These are phyloP conservation scores for Leptodactylus fallax DNA, from an alignment of 2,797 vertebrate species.

Conservation along the genomic window DNA sequence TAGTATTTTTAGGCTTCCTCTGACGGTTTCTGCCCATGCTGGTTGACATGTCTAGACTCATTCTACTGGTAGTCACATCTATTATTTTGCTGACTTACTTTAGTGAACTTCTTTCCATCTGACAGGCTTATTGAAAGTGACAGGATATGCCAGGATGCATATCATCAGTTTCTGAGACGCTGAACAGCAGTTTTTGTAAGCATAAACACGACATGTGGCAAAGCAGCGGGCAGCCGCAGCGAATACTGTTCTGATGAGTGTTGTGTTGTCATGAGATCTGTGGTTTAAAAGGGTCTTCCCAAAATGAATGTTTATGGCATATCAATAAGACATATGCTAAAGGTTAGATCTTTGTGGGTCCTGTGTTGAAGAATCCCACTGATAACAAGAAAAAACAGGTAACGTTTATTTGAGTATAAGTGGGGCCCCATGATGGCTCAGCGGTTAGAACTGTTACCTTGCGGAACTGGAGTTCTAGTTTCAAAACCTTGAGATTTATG, in stretches of 20 bases:
- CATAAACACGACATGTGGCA: slow-evolving; percentile 19
- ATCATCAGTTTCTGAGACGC: slow-evolving; percentile 8
- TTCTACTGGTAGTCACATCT: not conserved
- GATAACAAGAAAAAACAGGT: no score
- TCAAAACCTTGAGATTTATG: no score
- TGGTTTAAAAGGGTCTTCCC: no score
- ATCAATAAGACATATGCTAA: no score
- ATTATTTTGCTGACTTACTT: slow-evolving; percentile 12
- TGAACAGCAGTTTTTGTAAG: not conserved
- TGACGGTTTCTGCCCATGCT: not conserved
- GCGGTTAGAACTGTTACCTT: no score
- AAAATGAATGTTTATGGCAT: no score
- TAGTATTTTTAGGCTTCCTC: not conserved
- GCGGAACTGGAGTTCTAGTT: no score
- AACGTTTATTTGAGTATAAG: no score
- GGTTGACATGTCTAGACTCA: not conserved
- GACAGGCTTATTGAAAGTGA: slow-evolving; percentile 27
- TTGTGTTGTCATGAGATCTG: not conserved
- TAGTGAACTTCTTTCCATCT: not conserved
- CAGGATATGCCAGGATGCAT: slow-evolving; percentile 12
- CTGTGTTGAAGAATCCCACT: no score
- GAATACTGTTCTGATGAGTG: not conserved
- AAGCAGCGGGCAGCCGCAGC: not conserved
- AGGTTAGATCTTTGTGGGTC: no score
- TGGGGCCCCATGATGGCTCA: no score